These are phyloP conservation scores for Chloromyia formosa DNA, from an alignment of 2,888 invertebrate species.

Conservation along the genomic window DNA sequence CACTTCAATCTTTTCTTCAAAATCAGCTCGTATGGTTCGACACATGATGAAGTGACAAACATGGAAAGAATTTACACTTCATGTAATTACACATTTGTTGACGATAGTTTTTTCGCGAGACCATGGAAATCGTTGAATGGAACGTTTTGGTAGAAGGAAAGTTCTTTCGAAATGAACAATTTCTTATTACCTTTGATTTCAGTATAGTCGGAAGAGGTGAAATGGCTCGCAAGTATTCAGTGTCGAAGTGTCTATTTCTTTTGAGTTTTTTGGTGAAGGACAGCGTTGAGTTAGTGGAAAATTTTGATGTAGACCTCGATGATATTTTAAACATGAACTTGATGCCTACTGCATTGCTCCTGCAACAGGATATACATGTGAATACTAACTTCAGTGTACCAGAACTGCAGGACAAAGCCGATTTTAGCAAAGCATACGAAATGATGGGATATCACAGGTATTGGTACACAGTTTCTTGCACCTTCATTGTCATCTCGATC, in stretches of 20 bases:
- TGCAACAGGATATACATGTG: slow-evolving; percentile 62
- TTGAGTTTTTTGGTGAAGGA: background rate
- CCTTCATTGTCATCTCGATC: too few relatives aligned
- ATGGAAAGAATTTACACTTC: slow-evolving; percentile 15
- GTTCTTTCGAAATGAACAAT: background rate
- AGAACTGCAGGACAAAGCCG: slow-evolving; percentile 64
- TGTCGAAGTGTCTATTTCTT: background rate
- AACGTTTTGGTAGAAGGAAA: too few relatives aligned
- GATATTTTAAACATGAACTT: slow-evolving; percentile 76
- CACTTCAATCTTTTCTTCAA: background rate
- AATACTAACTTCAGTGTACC: slow-evolving; percentile 50
- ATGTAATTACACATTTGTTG: background rate
- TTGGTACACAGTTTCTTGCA: too few relatives aligned
- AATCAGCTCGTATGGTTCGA: background rate
- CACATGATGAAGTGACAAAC: background rate
- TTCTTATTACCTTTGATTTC: too few relatives aligned
- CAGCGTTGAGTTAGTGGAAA: slow-evolving; percentile 26
- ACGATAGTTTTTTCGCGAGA: background rate
- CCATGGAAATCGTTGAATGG: background rate
- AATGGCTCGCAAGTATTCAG: background rate
- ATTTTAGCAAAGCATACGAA: slow-evolving; percentile 70
- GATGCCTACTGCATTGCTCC: slow-evolving; percentile 73
- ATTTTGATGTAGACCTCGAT: slow-evolving; percentile 66
- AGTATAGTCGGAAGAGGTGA: background rate
- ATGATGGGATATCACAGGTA: slow-evolving; percentile 78